Conservation (phyloP, 2,888 invertebrate species). For the Chloroclysta siterata region DNA sequence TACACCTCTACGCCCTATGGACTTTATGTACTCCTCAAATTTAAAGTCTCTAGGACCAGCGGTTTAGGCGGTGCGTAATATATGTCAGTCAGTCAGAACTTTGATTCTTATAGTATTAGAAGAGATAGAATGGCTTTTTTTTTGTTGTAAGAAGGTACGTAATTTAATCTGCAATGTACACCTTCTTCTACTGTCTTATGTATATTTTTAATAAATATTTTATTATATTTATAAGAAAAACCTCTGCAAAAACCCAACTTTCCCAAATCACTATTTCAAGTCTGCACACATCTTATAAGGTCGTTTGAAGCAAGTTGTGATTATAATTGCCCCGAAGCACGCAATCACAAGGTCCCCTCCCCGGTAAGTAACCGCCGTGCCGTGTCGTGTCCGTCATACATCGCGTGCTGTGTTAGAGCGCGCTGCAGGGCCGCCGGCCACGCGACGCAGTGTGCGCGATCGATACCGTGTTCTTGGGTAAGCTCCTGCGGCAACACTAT, state of each 20-base stretch:
- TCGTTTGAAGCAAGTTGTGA: not conserved
- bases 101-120: too few relatives aligned
- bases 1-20: too few relatives aligned
- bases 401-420: conserved; percentile 31
- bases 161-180: too few relatives aligned
- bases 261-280: not conserved
- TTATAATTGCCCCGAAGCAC: conserved; percentile 12
- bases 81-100: too few relatives aligned
- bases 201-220: too few relatives aligned
- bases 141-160: too few relatives aligned
- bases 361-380: conserved; percentile 2
- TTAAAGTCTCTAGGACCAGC: too few relatives aligned
- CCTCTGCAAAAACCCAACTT: not conserved
- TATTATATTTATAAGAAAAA: not conserved
- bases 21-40: too few relatives aligned
- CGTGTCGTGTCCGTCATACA: conserved; percentile 28
- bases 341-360: conserved; percentile 23
- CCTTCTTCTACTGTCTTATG: too few relatives aligned
- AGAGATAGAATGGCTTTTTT: too few relatives aligned
- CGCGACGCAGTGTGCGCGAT: conserved; percentile 32
- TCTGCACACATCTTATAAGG: not conserved
- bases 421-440: conserved; percentile 19
- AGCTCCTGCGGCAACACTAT: conserved; percentile 21
- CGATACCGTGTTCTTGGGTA: conserved; percentile 28
- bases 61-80: too few relatives aligned